phyloP scores from a whole-genome alignment of 2,888 invertebrate genomes.

The Germaria angustata region DNA sequence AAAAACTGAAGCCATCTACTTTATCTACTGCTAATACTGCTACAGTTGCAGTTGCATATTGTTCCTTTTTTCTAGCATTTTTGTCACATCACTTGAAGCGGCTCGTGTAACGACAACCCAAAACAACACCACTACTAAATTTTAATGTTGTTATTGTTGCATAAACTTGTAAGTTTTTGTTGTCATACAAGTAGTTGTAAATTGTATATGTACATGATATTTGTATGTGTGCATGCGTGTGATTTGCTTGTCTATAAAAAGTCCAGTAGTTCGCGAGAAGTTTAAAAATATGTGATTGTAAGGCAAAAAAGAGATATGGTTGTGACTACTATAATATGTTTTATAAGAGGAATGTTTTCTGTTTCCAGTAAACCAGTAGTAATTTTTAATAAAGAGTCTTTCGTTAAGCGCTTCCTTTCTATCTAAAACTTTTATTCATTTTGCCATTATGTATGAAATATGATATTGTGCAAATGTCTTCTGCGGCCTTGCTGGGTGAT shows the following conservation, averaged over 20 bases:
- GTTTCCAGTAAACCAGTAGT: too few relatives aligned
- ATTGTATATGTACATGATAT: slow-evolving; percentile 6
- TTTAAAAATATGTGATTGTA: too few relatives aligned
- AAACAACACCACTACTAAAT: slow-evolving; percentile 60
- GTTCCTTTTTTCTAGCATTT: neutral
- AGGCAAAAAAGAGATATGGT: too few relatives aligned
- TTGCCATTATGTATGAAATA: too few relatives aligned
- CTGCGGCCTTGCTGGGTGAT: too few relatives aligned
- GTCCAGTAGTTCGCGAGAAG: neutral
- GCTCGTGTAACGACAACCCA: slow-evolving; percentile 66
- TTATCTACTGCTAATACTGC: slow-evolving; percentile 1
- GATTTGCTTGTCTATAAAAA: neutral
- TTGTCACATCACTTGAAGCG: slow-evolving; percentile 64
- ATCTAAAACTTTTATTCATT: too few relatives aligned
- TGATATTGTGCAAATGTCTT: too few relatives aligned
- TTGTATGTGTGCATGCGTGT: neutral
- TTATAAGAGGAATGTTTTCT: too few relatives aligned
- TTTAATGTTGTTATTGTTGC: slow-evolving; percentile 54
- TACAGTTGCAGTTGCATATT: slow-evolving; percentile 15
- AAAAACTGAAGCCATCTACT: slow-evolving; percentile 12
- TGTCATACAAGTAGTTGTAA: slow-evolving; percentile 69
- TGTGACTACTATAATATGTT: too few relatives aligned
- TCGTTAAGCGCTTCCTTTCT: too few relatives aligned
- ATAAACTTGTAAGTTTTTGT: slow-evolving; percentile 70
- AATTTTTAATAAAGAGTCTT: too few relatives aligned